Percentiles rank a stretch among this genome's conserved stretches.
Evolutionary conservation across 2,797 vertebrate species (phyloP).

Genomic region (Xiphophorus birchmanni): DNA sequence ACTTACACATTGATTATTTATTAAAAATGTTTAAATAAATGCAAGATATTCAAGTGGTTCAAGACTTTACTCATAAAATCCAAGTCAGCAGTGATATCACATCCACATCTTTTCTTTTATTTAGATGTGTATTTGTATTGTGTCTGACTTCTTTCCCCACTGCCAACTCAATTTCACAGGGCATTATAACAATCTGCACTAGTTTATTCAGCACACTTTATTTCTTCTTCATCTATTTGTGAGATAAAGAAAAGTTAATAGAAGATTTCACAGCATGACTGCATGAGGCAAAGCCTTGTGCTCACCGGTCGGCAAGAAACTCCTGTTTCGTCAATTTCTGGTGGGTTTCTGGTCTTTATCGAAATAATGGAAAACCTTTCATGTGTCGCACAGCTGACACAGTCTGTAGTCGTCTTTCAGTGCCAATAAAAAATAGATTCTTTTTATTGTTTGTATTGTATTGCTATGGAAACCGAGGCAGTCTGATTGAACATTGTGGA

Average conservation of each 20-base stretch:
- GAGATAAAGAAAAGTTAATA: constrained; percentile 21
- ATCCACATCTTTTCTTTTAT: neutral
- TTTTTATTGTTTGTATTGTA: constrained; percentile 27
- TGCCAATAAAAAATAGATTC: constrained; percentile 40
- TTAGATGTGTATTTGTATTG: neutral
- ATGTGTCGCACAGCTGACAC: constrained; percentile 55
- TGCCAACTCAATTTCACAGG: constrained; percentile 12
- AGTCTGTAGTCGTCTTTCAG: constrained; percentile 50
- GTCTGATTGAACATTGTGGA: constrained; percentile 25
- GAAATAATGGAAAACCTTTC: constrained; percentile 60
- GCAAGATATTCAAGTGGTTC: neutral
- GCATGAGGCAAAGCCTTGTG: constrained; percentile 28
- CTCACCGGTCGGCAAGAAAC: constrained; percentile 23
- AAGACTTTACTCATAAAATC: neutral
- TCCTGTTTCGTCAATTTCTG: constrained; percentile 48
- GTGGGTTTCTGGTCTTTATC: constrained; percentile 53
- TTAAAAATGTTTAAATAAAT: neutral
- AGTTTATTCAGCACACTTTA: constrained; percentile 32
- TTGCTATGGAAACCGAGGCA: constrained; percentile 33
- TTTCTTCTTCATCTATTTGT: constrained; percentile 38
- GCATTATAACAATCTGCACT: constrained; percentile 29
- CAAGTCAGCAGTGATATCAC: neutral
- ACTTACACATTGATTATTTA: neutral
- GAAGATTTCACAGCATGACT: constrained; percentile 53
- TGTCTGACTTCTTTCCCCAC: neutral